phyloP scores from a whole-genome alignment of 2,113 vertebrate genomes.

The Hylia prasina region DNA sequence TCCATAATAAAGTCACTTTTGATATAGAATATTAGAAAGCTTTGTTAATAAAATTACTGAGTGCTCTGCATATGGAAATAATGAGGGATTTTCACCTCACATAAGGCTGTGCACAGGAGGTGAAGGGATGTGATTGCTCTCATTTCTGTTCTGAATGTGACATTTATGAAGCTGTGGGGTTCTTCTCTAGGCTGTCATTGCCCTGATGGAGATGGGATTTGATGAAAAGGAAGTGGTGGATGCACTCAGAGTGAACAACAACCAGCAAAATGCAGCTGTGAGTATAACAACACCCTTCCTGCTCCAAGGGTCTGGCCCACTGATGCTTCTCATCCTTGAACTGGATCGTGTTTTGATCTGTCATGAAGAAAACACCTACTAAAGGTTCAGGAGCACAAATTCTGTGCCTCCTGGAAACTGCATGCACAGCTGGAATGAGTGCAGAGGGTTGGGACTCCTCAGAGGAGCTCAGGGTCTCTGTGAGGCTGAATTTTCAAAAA shows the following conservation, averaged over 20 bases:
- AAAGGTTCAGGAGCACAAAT: neutral
- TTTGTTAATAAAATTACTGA: neutral
- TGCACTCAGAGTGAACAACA: conserved; percentile 93
- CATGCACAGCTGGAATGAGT: neutral
- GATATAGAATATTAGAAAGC: neutral
- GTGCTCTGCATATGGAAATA: neutral
- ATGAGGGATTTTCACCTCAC: accelerated
- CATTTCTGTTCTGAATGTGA: neutral
- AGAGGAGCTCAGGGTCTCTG: accelerated
- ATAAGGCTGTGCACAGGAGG: neutral
- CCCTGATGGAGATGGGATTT: conserved; percentile 98
- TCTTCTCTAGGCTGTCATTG: conserved; percentile 83
- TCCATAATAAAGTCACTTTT: neutral
- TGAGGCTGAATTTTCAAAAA: neutral
- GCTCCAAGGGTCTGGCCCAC: neutral
- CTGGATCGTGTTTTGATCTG: neutral
- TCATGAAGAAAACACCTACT: neutral
- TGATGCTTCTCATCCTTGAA: neutral
- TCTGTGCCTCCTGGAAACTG: neutral
- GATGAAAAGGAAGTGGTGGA: conserved; percentile 96
- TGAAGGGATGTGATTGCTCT: neutral
- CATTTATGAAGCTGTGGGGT: neutral
- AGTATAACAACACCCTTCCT: conserved; percentile 27
- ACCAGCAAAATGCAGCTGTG: conserved; percentile 94
- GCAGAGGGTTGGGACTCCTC: neutral